Base-by-base conservation (phyloP, 2,113 vertebrate genomes). In the Chloroceryle aenea region DNA sequence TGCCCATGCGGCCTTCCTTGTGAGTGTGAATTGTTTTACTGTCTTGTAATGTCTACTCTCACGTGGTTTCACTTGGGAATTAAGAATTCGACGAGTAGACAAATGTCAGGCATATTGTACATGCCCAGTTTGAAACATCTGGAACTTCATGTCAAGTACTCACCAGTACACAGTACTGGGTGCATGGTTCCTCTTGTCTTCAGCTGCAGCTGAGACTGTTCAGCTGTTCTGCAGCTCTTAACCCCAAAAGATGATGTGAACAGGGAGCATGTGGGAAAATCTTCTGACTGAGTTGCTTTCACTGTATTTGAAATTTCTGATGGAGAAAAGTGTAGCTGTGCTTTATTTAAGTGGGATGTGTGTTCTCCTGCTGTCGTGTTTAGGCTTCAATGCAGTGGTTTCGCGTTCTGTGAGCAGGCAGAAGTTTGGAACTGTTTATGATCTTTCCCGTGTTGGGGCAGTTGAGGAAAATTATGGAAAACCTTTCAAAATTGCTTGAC, bases 11-110 rank as follows among this genome's bases (percentile, higher is more conserved):
- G 71, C 38, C 52, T 88, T 73, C 34, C 59, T 50, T 67, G 56
- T 50, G 47, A 88, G 67, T 20, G 7, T 34, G 40, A 4, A 4
- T 26, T 78, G 27, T 63, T 85, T 56, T 63, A 4, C 11, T 12
- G 0, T 66, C 68, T 83, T 75, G 58, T 86, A 86, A 67, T 92
- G 52, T 1, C 2, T 84, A 88, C 81, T 72, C 76, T 96, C 52
- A n/a, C 23, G 61, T 69, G 75, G 27, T 89, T 75, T 78, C 80
- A 40, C 56, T 45, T 61, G 56, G 43, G 36, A 88, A 55, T 74
- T 89, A 90, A 87, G 63, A 64, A 81, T 67, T 89, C 95, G 87
- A 92, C 75, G 61, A 95, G 52, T 62, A 90, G 53, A 67, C 52
- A 36, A 52, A 50, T 50, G 29, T 84, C 59, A 90, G 82, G 47